Evolutionary conservation across 2,888 invertebrate species (phyloP).

Genomic region (Drosophila paramelanica): DNA sequence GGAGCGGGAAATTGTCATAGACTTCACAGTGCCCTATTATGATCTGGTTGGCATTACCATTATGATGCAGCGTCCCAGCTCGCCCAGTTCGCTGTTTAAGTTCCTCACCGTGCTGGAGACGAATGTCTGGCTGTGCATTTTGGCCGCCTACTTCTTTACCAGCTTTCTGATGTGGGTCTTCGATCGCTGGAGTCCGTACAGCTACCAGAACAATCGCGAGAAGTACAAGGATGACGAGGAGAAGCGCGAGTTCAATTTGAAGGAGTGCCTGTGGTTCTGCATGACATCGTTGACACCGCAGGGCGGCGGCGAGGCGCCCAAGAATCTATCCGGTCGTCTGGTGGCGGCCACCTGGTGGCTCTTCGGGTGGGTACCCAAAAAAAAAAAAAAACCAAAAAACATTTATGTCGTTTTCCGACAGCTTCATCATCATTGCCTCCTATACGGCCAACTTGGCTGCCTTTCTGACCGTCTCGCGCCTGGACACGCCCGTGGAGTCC

Average conservation of each 20-base stretch:
- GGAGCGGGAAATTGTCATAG: slow-evolving; percentile 97
- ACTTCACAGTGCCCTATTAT: slow-evolving; percentile 99
- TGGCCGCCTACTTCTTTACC: slow-evolving; percentile 97
- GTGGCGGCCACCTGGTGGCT: slow-evolving; percentile 99
- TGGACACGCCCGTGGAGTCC: slow-evolving; percentile 96
- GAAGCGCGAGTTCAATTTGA: slow-evolving; percentile 96
- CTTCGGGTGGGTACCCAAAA: slow-evolving; percentile 89
- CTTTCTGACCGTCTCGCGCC: slow-evolving; percentile 96
- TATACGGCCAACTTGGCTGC: slow-evolving; percentile 99
- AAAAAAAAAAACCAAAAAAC: too few relatives aligned
- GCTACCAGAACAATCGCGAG: slow-evolving; percentile 96
- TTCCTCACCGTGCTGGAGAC: slow-evolving; percentile 98
- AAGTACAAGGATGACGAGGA: slow-evolving; percentile 97
- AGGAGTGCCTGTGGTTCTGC: slow-evolving; percentile 99
- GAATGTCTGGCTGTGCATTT: slow-evolving; percentile 98
- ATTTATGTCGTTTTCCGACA: slow-evolving; percentile 52
- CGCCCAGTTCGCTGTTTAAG: slow-evolving; percentile 97
- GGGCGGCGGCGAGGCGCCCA: slow-evolving; percentile 98
- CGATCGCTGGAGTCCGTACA: slow-evolving; percentile 98
- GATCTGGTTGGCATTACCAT: slow-evolving; percentile 99
- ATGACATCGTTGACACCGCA: slow-evolving; percentile 98
- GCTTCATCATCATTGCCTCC: slow-evolving; percentile 98
- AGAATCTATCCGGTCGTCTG: slow-evolving; percentile 96
- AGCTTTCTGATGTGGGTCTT: slow-evolving; percentile 98
- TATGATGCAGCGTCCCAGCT: slow-evolving; percentile 95